Conservation (phyloP, 2,113 vertebrate genomes). For the Tyrannus savana region DNA sequence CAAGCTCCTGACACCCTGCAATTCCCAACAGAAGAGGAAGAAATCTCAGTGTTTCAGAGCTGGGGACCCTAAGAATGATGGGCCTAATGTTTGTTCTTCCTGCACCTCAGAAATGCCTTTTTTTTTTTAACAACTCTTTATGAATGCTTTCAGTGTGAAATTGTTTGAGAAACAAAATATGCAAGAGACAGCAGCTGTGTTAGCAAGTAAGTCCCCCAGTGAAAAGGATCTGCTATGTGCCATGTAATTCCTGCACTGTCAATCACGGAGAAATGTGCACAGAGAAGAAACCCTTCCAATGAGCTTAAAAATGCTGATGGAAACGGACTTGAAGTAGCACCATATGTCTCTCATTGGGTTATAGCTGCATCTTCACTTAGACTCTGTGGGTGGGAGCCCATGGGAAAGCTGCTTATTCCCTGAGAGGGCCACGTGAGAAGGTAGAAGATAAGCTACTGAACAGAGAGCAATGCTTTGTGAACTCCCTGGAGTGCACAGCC, state of each 20-base stretch:
- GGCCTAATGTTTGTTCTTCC: neutral
- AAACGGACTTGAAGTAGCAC: neutral
- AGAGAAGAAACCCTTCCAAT: conserved; percentile 7
- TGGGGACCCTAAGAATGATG: neutral
- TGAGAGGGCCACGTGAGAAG: neutral
- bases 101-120: neutral
- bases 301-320: neutral
- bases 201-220: neutral
- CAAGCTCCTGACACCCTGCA: neutral
- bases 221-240: conserved; percentile 1
- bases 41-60: neutral
- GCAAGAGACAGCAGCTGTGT: neutral
- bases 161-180: neutral
- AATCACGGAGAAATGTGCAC: neutral
- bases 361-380: neutral
- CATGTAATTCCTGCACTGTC: neutral
- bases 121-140: neutral
- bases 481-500: neutral
- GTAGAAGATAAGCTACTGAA: neutral
- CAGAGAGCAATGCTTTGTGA: neutral
- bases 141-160: neutral
- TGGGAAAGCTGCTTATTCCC: neutral
- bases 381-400: neutral
- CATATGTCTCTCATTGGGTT: neutral
- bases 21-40: neutral